A percentile compares a stretch with the other conserved stretches of the same genome.
phyloP scores from a whole-genome alignment of 2,888 invertebrate genomes.

The Anthoptus insignis region DNA sequence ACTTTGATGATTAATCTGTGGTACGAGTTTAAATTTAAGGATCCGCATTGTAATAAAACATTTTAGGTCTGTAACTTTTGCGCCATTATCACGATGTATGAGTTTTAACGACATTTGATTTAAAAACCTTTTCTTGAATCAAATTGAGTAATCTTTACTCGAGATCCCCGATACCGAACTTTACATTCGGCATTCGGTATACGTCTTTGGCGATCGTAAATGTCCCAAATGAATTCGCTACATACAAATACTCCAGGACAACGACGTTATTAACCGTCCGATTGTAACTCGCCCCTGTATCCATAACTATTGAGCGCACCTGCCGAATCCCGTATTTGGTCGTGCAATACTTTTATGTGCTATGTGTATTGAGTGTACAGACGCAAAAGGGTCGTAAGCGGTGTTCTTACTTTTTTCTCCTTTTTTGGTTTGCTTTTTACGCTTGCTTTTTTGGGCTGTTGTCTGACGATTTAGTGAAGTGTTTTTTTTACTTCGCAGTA shows the following conservation, averaged over 20 bases:
- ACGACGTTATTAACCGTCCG: conserved; percentile 43
- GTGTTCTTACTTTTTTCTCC: conserved; percentile 27
- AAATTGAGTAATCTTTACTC: conserved; percentile 32
- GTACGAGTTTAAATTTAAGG: conserved; percentile 21
- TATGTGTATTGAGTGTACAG: conserved; percentile 27
- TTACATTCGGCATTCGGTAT: conserved; percentile 41
- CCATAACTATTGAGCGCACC: conserved; percentile 56
- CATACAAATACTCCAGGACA: conserved; percentile 32
- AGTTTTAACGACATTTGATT: conserved; percentile 22
- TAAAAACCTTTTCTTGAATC: conserved; percentile 21
- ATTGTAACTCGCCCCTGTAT: conserved; percentile 48
- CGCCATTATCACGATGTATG: conserved; percentile 22
- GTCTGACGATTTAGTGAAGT: conserved; percentile 1
- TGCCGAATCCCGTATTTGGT: conserved; percentile 57
- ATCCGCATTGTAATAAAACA: conserved; percentile 30
- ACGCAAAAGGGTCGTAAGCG: conserved; percentile 35
- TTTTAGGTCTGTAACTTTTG: conserved; percentile 24
- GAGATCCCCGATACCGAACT: conserved; percentile 40
- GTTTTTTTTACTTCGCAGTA: not conserved
- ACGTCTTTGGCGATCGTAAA: conserved; percentile 47
- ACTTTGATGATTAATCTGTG: conserved; percentile 16
- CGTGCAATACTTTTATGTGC: conserved; percentile 54
- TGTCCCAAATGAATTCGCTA: conserved; percentile 40
- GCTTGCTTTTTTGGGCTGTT: conserved; percentile 5
- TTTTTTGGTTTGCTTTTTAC: conserved; percentile 24